Percentiles rank a stretch among this genome's conserved stretches.
These are phyloP conservation scores for Premnoplex brunnescens DNA, from an alignment of 2,797 vertebrate genomes.

Conservation along the genomic window DNA sequence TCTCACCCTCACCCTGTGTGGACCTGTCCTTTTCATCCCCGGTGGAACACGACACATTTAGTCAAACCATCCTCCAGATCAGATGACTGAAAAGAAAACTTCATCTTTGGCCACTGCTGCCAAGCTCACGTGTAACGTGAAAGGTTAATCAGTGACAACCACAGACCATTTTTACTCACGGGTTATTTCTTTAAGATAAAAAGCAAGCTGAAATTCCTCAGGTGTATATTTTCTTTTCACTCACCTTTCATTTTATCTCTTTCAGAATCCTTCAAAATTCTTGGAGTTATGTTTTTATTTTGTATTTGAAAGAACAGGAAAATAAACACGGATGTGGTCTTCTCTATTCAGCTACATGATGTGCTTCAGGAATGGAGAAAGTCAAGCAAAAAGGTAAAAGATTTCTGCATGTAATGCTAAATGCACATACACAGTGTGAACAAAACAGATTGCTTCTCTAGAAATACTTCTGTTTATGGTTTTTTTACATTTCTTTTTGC, in stretches of 20 bases:
- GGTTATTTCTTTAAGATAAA: not conserved
- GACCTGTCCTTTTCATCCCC: too few species aligned
- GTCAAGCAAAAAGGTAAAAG: not conserved
- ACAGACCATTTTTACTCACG: accelerated
- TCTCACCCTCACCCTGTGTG: too few species aligned
- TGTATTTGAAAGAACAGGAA: not conserved
- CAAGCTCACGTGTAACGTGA: not conserved
- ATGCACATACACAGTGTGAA: not conserved
- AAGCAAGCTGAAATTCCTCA: not conserved
- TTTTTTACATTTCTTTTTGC: not conserved
- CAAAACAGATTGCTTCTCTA: not conserved
- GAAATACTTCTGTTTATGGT: not conserved
- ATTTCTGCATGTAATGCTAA: not conserved
- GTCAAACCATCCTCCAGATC: not conserved
- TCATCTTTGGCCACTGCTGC: not conserved
- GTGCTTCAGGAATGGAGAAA: not conserved
- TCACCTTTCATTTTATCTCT: not conserved
- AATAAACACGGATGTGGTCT: not conserved
- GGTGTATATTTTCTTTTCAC: not conserved
- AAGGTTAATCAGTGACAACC: not conserved
- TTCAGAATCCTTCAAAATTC: not conserved
- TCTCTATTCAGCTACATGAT: not conserved
- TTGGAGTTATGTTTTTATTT: not conserved
- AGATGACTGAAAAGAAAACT: not conserved
- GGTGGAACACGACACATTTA: too few species aligned